Base-by-base conservation (phyloP, 2,888 invertebrate species). In the Camponotus fellah region DNA sequence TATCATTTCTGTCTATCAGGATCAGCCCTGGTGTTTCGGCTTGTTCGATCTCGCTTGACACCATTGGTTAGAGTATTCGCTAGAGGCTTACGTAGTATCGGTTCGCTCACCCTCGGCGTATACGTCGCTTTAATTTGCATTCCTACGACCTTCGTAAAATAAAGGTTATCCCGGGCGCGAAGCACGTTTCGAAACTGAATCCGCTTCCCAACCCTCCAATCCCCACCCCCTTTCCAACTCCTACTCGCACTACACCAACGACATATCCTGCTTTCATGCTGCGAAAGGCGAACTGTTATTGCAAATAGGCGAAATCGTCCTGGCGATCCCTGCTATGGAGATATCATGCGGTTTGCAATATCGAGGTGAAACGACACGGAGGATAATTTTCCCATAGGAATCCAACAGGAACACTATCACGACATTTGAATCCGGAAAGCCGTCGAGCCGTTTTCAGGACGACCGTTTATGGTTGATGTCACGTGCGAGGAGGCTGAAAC, bases 371-470 rank as follows among this genome's bases (percentile, higher is more conserved):
- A 88, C 86, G 89, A 88, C 79, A 85, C 71, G 76, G 86, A 80
- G 92, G 92, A 93, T 93, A 93, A 93, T 93, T 93, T 92, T 92
- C 91, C 91, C 92, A 92, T 93, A 91, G 90, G 89, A 91, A 89
- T 84, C 88, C 71, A 75, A 87, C 86, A 76, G 82, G 86, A 85
- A 87, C 85, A 83, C 81, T 84, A 84, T 85, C 87, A 83, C 89
- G 90, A 88, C 91, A 88, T 91, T 92, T 90, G 91, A 93, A 92
- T 93, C 91, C 90, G 82, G 86, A 88, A 88, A 85, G 80, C 74
- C 84, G 85, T 71, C 86, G 82, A 74, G 85, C 83, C 86, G 86
- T 89, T 87, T 84, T 86, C 81, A 81, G 62, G 68, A 80, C 58
- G 75, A 21, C 85, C 90, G 91, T 93, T 93, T 91, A 91, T 89